Base-by-base conservation (phyloP, 2,113 vertebrate genomes). In the Tupaia tana region DNA sequence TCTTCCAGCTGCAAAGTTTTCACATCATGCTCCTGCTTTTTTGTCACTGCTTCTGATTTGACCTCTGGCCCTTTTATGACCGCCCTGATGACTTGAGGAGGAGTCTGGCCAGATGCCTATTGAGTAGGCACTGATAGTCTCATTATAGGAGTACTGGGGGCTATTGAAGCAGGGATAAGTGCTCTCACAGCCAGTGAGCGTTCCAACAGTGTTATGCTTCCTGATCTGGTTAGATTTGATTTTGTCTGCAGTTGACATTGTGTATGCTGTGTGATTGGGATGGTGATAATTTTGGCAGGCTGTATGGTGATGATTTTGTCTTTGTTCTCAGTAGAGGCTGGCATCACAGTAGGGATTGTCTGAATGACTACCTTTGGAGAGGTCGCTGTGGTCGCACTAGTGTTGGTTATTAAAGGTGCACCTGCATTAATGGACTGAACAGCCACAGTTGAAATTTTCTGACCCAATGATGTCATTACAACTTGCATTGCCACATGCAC, bases 221-320 rank as follows among this genome's bases (percentile, higher is more conserved):
- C 99, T 1, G 97, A 99, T 0, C 97, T 99, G 61, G 98, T 97
- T 96, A 86, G 98, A 87, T 97, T 97, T 0, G 98, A 89, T 98
- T 99, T 99, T 27, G 98, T 98, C 97, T 99, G 99, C 96, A 99
- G 97, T 90, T 99, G 99, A 98, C 98, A 99, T 97, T 99, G 99
- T 0, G 99, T 98, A 4, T 99, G 99, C 34, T 99, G 99, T 0
- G 99, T 98, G 69, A 99, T 99, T 10, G 99, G 99, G 98, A 99
- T 99, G 2, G 99, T 99, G 96, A 99, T 99, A 97, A 99, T 99
- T 98, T 99, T 99, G 97, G 99, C 99, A 94, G 99, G 99, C 98
- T 99, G 99, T 98, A 99, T 98, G 20, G 99, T 99, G 98, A 43
- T 43, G 43, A 99, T 99, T 98, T 99, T 99, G 95, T 99, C 99